A percentile compares a stretch with the other conserved stretches of the same genome.
These are phyloP conservation scores for Semnornis frantzii DNA, from an alignment of 2,113 vertebrate genomes.

Conservation along the genomic window DNA sequence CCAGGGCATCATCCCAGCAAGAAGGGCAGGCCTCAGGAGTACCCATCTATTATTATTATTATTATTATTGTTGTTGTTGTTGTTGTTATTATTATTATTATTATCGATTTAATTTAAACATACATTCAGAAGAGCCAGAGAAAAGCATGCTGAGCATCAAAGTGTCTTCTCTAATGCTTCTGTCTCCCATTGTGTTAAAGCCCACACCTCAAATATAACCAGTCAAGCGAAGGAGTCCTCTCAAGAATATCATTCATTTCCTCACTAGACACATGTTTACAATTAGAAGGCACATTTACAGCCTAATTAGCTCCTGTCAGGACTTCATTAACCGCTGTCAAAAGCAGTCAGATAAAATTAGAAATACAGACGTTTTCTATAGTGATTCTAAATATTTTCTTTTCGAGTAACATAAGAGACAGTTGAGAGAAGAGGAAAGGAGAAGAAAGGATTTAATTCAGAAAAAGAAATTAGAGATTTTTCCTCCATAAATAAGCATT, in stretches of 20 bases:
- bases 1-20: neutral
- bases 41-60: neutral
- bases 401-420: neutral
- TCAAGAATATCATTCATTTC: neutral
- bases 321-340: neutral
- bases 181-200: neutral
- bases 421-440: neutral
- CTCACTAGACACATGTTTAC: neutral
- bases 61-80: neutral
- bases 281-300: neutral
- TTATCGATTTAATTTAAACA: neutral
- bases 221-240: neutral
- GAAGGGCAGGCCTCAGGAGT: neutral
- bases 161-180: neutral
- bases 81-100: neutral
- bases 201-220: neutral
- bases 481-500: neutral
- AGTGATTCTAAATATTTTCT: neutral
- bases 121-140: neutral
- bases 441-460: neutral
- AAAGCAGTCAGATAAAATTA: neutral
- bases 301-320: neutral
- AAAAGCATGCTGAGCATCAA: neutral
- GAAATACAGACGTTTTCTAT: neutral
- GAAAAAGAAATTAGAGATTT: neutral